phyloP scores from a whole-genome alignment of 2,797 vertebrate species.

The Danio jaintianensis region DNA sequence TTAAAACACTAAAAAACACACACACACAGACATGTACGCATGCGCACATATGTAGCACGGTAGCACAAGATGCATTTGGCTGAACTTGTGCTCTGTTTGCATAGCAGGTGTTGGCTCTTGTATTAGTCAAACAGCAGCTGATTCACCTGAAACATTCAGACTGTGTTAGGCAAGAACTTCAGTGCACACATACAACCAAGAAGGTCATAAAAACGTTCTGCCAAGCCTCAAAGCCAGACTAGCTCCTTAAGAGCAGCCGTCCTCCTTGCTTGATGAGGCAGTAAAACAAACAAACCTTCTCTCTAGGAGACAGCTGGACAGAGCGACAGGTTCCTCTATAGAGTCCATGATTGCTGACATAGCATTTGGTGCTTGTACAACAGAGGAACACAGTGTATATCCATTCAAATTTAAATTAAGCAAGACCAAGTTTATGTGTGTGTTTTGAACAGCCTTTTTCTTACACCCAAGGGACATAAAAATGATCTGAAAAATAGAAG shows the following conservation, averaged over 20 bases:
- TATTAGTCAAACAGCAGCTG: conserved; percentile 76
- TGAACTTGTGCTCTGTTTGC: conserved; percentile 70
- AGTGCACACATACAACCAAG: conserved; percentile 26
- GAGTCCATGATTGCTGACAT: conserved; percentile 29
- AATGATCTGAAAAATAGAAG: neutral
- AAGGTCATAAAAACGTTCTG: conserved; percentile 13
- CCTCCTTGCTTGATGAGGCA: conserved; percentile 26
- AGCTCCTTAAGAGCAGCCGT: conserved; percentile 18
- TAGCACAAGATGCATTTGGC: conserved; percentile 64
- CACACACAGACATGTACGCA: too few relatives aligned
- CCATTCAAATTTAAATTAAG: neutral
- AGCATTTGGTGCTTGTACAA: neutral
- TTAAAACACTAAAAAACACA: neutral
- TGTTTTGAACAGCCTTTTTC: neutral
- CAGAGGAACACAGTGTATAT: neutral
- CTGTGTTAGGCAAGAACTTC: conserved; percentile 61
- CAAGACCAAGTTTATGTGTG: neutral
- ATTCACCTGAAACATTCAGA: conserved; percentile 69
- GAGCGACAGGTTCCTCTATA: conserved; percentile 2
- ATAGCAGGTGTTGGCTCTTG: conserved; percentile 78
- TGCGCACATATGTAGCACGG: conserved; percentile 64
- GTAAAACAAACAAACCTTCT: conserved; percentile 44
- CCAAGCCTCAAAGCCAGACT: conserved; percentile 4
- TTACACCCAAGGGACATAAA: neutral
- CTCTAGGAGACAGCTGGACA: conserved; percentile 42